Base-by-base conservation (phyloP, 2,113 vertebrate genomes). In the Pangasianodon hypophthalmus region DNA sequence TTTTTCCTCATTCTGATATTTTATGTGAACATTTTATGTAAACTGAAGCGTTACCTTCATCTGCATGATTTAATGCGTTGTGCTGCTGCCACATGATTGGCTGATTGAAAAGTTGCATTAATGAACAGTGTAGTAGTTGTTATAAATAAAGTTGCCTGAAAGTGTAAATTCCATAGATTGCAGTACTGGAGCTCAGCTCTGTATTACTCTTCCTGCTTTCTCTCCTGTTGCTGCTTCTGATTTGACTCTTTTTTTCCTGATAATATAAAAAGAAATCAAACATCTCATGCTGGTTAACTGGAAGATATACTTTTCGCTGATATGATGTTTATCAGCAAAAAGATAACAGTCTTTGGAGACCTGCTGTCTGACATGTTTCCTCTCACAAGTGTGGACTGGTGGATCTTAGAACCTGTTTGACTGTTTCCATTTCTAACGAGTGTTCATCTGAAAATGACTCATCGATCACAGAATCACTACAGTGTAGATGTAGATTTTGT, bases 301-400 rank as follows among this genome's bases (percentile, higher is more conserved):
- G 58, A 85, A 64, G 84, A 85, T 29, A n/a, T 10, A 6, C 14
- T 62, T 64, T 62, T 41, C 5, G 3, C 29, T 52, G 48, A 60
- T 46, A 62, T 62, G 37, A 62, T 29, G 83, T 64, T 85, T 46
- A n/a, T 85, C 41, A 14, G 37, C 32, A 44, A 62, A 62, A 84
- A 60, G 21, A 84, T 84, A 62, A 46, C 37, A 85, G 60, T 85
- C 84, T 8, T 32, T 29, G 62, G 41, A 52, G 46, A 67, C 62
- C 29, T 86, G 84, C 44, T 86, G 84, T 69, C 84, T 86, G 62
- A 69, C 44, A 52, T 52, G 11, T 69, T 69, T 86, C 26, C 29
- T 21, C 18, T 4, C 14, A n/a, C 46, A 69, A 69, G 62, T 86
- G 60, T 86, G 84, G 46, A 86, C 82, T 46, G 82, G 82, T 84